These are phyloP conservation scores for Ophiothrix spiculata DNA, from an alignment of 35 echinoderm and acorn worm species.

Conservation along the genomic window DNA sequence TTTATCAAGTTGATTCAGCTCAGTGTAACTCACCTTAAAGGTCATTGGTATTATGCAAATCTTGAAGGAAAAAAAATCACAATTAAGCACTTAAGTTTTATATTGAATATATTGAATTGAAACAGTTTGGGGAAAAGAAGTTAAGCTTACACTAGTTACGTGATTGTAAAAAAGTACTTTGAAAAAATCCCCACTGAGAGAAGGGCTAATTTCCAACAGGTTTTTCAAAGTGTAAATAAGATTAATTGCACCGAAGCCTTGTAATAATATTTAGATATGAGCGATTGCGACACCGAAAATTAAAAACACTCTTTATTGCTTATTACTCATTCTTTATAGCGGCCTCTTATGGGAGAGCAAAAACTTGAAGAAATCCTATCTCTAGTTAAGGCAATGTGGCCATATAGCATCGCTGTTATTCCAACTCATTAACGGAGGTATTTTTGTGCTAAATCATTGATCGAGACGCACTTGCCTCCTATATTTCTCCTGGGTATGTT, in stretches of 20 bases:
- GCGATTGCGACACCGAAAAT: background rate
- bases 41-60: too few species aligned
- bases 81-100: too few species aligned
- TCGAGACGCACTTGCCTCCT: background rate
- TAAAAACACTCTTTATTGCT: background rate
- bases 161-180: too few species aligned
- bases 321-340: background rate
- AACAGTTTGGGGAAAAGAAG: too few species aligned
- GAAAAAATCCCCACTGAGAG: too few species aligned
- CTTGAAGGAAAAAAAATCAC: too few species aligned
- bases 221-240: too few species aligned
- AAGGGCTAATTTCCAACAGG: too few species aligned
- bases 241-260: too few species aligned
- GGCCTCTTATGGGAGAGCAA: background rate
- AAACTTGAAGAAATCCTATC: background rate
- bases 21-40: background rate
- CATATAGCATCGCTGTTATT: background rate
- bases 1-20: background rate
- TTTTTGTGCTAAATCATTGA: slow-evolving; percentile 10
- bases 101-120: too few species aligned
- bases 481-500: background rate
- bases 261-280: background rate
- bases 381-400: background rate
- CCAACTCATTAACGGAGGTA: background rate
- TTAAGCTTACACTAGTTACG: too few species aligned